These are phyloP conservation scores for Agapetus fuscipes DNA, from an alignment of 2,888 invertebrate species.

Conservation along the genomic window DNA sequence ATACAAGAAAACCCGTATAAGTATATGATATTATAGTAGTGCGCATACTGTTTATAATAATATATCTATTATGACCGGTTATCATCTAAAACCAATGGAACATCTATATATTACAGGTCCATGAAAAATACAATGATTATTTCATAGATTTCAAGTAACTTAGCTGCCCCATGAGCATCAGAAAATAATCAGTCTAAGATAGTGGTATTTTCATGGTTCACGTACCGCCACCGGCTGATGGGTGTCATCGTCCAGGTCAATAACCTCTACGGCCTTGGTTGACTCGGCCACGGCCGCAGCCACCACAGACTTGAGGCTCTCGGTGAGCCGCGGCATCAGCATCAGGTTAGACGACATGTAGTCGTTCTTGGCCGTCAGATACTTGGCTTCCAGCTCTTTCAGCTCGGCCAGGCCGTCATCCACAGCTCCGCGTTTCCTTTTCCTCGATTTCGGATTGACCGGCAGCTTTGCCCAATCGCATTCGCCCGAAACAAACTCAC, in stretches of 20 bases:
- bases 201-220: too few relatives aligned
- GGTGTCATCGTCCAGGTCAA: constrained; percentile 31
- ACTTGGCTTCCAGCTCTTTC: constrained; percentile 36
- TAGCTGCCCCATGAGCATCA: too few relatives aligned
- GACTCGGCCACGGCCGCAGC: constrained; percentile 24
- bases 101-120: too few relatives aligned
- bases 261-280: constrained; percentile 22
- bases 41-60: too few relatives aligned
- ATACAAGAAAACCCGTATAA: too few relatives aligned
- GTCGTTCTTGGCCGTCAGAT: constrained; percentile 41
- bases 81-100: too few relatives aligned
- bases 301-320: constrained; percentile 28
- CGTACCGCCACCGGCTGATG: too few relatives aligned
- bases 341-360: constrained; percentile 41
- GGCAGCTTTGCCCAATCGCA: constrained; percentile 33
- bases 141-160: too few relatives aligned
- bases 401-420: constrained; percentile 30
- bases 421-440: constrained; percentile 22
- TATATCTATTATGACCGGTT: too few relatives aligned
- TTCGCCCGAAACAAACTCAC: constrained; percentile 39
- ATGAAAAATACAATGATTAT: too few relatives aligned
- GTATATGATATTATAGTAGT: too few relatives aligned
- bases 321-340: constrained; percentile 35
- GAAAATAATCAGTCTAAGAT: too few relatives aligned
- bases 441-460: constrained; percentile 26